phyloP scores from a whole-genome alignment of 2,888 invertebrate genomes.

The Drosophila ochracea region DNA sequence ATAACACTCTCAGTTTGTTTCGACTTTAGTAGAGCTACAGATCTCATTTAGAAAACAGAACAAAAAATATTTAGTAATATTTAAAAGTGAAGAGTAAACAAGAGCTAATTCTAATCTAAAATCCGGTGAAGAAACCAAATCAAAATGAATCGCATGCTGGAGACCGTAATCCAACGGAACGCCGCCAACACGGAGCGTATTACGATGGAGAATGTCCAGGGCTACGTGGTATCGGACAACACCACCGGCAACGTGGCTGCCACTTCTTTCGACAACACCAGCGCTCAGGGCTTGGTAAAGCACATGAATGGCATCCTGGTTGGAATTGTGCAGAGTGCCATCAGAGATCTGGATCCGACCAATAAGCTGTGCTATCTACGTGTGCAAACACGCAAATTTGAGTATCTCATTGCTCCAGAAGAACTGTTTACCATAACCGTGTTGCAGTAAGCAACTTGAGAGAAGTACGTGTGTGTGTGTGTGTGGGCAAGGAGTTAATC shows the following conservation, averaged over 20 bases:
- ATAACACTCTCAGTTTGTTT: accelerated
- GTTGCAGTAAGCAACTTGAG: conserved; percentile 57
- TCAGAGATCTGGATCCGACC: conserved; percentile 82
- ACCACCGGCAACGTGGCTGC: conserved; percentile 68
- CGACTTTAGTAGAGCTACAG: not conserved
- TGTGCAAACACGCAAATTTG: conserved; percentile 82
- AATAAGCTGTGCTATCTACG: conserved; percentile 82
- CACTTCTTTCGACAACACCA: conserved; percentile 81
- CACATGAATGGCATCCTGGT: conserved; percentile 74
- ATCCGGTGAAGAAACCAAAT: not conserved
- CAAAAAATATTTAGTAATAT: not conserved
- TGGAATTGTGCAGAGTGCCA: conserved; percentile 71
- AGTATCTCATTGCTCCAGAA: conserved; percentile 82
- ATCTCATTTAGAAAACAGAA: conserved; percentile 1
- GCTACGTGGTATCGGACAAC: conserved; percentile 80
- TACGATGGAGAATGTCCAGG: conserved; percentile 70
- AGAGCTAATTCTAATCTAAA: not conserved
- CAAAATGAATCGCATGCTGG: conserved; percentile 68
- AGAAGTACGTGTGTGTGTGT: not conserved
- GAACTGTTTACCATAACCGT: conserved; percentile 83
- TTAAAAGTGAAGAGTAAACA: not conserved
- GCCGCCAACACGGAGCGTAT: conserved; percentile 77
- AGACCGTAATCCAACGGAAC: conserved; percentile 72
- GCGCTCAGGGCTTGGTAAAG: conserved; percentile 78
- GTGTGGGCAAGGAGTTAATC: conserved; percentile 29